phyloP scores from a whole-genome alignment of 1,140 invertebrate species.

The Calephelis virginiensis region DNA sequence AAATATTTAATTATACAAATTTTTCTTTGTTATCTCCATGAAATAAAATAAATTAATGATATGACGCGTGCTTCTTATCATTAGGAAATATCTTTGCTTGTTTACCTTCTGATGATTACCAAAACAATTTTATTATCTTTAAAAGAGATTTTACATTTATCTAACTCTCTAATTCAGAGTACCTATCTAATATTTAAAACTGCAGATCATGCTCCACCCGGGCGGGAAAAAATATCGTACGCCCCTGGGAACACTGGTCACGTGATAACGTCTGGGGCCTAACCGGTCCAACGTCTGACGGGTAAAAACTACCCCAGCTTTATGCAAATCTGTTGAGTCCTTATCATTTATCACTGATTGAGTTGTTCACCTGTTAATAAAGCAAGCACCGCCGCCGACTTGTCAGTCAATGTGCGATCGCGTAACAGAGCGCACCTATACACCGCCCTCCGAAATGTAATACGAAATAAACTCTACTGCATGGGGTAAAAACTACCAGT shows the following conservation, averaged over 20 bases:
- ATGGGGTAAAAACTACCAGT: constrained; percentile 46
- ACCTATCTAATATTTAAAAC: too few relatives aligned
- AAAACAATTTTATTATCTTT: too few relatives aligned
- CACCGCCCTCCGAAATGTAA: constrained; percentile 41
- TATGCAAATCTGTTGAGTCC: constrained; percentile 25
- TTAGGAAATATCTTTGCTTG: too few relatives aligned
- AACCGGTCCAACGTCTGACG: constrained; percentile 42
- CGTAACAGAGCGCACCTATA: constrained; percentile 38
- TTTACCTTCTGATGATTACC: too few relatives aligned
- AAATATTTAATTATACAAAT: too few relatives aligned
- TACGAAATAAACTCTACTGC: constrained; percentile 34
- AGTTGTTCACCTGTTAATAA: constrained; percentile 62
- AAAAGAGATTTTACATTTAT: too few relatives aligned
- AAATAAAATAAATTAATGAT: too few relatives aligned
- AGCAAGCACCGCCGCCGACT: constrained; percentile 36
- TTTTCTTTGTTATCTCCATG: too few relatives aligned
- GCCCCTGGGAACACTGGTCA: constrained; percentile 31
- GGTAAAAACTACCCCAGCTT: constrained; percentile 21
- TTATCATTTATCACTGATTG: constrained; percentile 59
- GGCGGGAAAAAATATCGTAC: too few relatives aligned
- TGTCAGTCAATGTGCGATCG: constrained; percentile 42
- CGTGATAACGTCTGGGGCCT: constrained; percentile 18
- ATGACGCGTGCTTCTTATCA: too few relatives aligned
- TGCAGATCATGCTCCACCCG: too few relatives aligned
- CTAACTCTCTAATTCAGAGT: too few relatives aligned